Evolutionary conservation across 2,113 vertebrate genomes (phyloP), one percentile per base, ranked within the genome.

Genomic region (Chaetops frenatus): DNA sequence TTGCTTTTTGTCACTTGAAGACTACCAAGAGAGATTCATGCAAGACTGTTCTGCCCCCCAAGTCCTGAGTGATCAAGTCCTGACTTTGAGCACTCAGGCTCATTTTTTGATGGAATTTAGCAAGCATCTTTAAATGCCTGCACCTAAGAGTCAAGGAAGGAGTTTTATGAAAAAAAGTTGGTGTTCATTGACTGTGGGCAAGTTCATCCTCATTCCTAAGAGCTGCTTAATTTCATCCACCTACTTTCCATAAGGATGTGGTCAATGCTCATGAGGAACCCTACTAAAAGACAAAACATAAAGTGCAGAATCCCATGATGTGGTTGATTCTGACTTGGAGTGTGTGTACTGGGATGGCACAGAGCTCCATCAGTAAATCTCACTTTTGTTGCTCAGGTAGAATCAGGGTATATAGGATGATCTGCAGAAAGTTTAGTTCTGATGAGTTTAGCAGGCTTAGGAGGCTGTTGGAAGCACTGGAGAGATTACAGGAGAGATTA

Each of bases 341-440:
- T 2, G 10, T 29, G 10, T 9, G 40, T 24, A 56, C 10, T 1
- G 2, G 28, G 14, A 40, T 18, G 44, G 23, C 25, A 57, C 0
- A 1, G 33, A 91, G 42, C 29, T 74, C 65, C 51, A 35, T 1
- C 6, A 4, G 38, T 42, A 74, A 45, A 67, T 22, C 45, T 73
- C 67, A 83, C 40, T 78, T 86, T 10, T 35, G 56, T 33, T 88
- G 74, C 71, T 92, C 70, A 48, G 33, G 65, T 58, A 29, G 33
- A 33, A 58, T 5, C 38, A 66, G 23, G 24, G 15, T 85, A 50
- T 85, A 50, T 1, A 50, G 51, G 40, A 78, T n/a, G 9, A 47
- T 38, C 53, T 72, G 35, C 24, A 79, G 35, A 24, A 81, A 85
- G 20, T 76, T 71, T 47, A 44, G 25, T 90, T 79, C 51, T 45